Conservation (phyloP, 2,888 invertebrate genomes). For the Tiliacea citrago region DNA sequence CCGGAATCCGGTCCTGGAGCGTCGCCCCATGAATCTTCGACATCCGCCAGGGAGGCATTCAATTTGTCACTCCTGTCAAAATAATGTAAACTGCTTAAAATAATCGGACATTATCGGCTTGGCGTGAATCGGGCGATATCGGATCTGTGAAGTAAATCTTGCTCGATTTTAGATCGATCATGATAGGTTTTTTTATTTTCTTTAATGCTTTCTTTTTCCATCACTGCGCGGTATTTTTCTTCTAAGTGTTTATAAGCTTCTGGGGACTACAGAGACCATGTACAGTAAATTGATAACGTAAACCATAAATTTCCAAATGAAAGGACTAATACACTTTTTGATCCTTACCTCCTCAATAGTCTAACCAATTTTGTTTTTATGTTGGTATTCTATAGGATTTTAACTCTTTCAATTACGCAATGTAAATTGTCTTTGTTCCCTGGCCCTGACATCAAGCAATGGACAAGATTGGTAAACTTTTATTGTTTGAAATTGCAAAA, state of each 20-base stretch:
- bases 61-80: slow-evolving; percentile 87
- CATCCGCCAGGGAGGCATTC: slow-evolving; percentile 84
- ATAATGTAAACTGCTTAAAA: slow-evolving; percentile 83
- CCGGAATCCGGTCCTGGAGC: slow-evolving; percentile 71
- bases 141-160: slow-evolving; percentile 21
- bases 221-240: neutral
- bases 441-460: too few relatives aligned
- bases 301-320: neutral
- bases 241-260: neutral
- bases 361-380: neutral
- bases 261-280: too few relatives aligned
- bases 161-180: slow-evolving; percentile 30
- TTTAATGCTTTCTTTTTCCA: neutral
- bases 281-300: neutral
- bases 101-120: slow-evolving; percentile 76
- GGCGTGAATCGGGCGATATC: slow-evolving; percentile 61
- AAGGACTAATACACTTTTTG: neutral
- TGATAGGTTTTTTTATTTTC: neutral
- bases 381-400: neutral
- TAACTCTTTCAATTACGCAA: too few relatives aligned
- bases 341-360: neutral
- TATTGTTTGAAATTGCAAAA: too few relatives aligned
- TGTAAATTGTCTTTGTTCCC: too few relatives aligned
- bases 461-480: too few relatives aligned
- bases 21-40: slow-evolving; percentile 82